These are phyloP conservation scores for Chloroceryle inda DNA, from an alignment of 2,797 vertebrate species.

Conservation along the genomic window DNA sequence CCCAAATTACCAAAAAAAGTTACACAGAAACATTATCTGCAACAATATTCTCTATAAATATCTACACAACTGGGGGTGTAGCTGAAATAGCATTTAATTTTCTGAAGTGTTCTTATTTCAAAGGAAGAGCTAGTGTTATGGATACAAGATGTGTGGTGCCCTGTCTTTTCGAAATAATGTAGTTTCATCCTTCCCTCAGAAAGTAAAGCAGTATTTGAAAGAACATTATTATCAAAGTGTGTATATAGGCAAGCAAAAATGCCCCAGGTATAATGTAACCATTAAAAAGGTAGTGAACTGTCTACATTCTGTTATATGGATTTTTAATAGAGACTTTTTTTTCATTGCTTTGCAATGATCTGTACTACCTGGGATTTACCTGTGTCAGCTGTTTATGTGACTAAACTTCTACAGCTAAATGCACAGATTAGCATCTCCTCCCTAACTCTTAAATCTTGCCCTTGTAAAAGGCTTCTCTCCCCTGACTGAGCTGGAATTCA, in stretches of 20 bases:
- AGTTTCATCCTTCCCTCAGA: not conserved
- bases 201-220: not conserved
- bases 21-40: not conserved
- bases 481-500: not conserved
- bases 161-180: not conserved
- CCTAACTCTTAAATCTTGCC: not conserved
- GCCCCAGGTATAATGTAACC: not conserved
- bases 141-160: not conserved
- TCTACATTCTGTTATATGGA: not conserved
- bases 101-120: not conserved
- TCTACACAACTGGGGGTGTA: not conserved
- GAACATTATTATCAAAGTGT: not conserved
- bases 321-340: not conserved
- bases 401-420: not conserved
- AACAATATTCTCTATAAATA: not conserved
- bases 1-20: not conserved
- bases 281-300: not conserved
- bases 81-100: not conserved
- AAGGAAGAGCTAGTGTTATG: not conserved
- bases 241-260: not conserved
- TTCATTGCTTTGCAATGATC: not conserved
- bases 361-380: not conserved
- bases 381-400: not conserved
- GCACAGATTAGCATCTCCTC: not conserved
- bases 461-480: not conserved